Conservation (phyloP, 2,113 vertebrate species). For the Ciconia boyciana region DNA sequence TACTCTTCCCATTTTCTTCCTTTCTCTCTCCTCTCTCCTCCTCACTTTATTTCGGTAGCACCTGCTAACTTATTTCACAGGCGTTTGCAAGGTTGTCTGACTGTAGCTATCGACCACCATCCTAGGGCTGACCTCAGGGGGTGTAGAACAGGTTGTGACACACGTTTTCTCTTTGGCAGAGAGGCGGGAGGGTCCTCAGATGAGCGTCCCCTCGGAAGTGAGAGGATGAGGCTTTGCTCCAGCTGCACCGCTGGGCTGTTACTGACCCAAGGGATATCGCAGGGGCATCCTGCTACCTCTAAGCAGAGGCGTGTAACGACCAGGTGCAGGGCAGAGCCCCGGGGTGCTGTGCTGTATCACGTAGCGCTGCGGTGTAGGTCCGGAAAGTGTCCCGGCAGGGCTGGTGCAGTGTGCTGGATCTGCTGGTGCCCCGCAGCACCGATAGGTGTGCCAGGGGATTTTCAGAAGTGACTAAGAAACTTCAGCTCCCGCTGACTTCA, state of each 20-base stretch:
- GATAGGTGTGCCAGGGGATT: neutral
- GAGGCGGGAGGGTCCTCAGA: neutral
- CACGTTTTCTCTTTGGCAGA: neutral
- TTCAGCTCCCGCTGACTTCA: neutral
- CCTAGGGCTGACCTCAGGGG: neutral
- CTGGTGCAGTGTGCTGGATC: neutral
- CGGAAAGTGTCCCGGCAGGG: rapidly evolving
- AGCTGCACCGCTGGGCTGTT: rapidly evolving
- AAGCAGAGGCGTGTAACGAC: neutral
- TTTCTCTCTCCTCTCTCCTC: neutral
- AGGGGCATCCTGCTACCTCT: neutral
- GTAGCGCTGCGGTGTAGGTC: rapidly evolving
- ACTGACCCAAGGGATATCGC: rapidly evolving
- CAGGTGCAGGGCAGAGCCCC: neutral
- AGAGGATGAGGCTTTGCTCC: neutral
- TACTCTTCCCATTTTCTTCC: neutral
- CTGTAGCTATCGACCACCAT: neutral
- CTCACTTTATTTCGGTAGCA: neutral
- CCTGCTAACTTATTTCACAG: neutral
- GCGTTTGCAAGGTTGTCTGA: neutral
- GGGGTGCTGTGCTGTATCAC: rapidly evolving
- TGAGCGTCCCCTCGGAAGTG: rapidly evolving
- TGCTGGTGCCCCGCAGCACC: neutral
- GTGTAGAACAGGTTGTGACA: neutral
- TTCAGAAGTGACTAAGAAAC: neutral